Evolutionary conservation across 53 echinoderm and acorn worm genomes (phyloP).

Genomic region (Apostichopus leukothele): DNA sequence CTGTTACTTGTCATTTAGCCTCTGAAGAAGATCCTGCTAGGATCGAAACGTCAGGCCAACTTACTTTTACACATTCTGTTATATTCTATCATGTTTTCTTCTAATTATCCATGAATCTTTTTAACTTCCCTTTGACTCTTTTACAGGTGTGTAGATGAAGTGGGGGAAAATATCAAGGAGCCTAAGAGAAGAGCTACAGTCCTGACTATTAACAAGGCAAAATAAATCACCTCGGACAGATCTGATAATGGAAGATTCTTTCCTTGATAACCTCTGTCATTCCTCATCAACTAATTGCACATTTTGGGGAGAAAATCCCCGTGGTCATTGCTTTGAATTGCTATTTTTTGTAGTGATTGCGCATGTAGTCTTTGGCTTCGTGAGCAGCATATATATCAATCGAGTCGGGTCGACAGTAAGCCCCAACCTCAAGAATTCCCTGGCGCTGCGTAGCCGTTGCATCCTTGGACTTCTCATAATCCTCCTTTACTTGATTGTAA

Average conservation of each 20-base stretch:
- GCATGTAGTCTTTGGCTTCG: constrained; percentile 70
- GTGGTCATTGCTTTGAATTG: constrained; percentile 83
- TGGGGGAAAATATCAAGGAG: too few relatives aligned
- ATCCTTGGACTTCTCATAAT: constrained; percentile 54
- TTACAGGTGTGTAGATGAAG: too few relatives aligned
- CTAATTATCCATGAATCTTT: too few relatives aligned
- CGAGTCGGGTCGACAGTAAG: constrained; percentile 53
- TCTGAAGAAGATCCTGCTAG: too few relatives aligned
- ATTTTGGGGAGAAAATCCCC: constrained; percentile 71
- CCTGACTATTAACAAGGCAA: too few relatives aligned
- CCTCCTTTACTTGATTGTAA: constrained; percentile 44
- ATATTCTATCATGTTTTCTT: too few relatives aligned
- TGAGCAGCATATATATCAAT: constrained; percentile 70
- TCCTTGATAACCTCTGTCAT: constrained; percentile 63
- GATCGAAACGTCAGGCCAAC: too few relatives aligned
- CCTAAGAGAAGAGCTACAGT: too few relatives aligned
- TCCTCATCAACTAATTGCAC: constrained; percentile 69
- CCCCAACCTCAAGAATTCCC: constrained; percentile 79
- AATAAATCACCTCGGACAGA: background rate
- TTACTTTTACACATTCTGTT: too few relatives aligned
- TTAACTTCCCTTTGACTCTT: too few relatives aligned
- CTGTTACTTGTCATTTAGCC: too few relatives aligned
- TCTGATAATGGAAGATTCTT: background rate
- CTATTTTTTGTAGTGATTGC: constrained; percentile 65
- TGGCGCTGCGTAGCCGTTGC: constrained; percentile 61